These are phyloP conservation scores for Solenopsis fugax DNA, from an alignment of 1,140 invertebrate species.

Conservation along the genomic window DNA sequence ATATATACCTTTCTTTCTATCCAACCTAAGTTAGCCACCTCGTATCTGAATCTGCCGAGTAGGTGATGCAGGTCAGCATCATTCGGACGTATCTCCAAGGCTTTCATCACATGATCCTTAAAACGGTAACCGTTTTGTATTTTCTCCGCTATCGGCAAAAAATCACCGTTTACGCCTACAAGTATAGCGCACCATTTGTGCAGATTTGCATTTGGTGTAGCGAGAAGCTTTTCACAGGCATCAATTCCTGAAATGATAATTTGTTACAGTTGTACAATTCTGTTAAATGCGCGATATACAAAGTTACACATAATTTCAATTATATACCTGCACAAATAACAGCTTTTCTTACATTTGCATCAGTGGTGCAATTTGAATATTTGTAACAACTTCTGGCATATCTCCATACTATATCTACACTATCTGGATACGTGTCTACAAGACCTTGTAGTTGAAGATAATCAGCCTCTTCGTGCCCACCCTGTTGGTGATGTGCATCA, in stretches of 20 bases:
- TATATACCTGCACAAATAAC: constrained; percentile 88
- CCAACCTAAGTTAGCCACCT: constrained; percentile 90
- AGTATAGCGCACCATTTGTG: constrained; percentile 94
- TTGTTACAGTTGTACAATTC: background rate
- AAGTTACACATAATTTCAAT: background rate
- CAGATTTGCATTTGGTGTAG: constrained; percentile 87
- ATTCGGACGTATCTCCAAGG: constrained; percentile 89
- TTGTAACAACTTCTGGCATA: constrained; percentile 89
- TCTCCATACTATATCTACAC: constrained; percentile 90
- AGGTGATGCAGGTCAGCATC: constrained; percentile 91
- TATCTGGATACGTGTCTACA: constrained; percentile 81
- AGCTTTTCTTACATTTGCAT: constrained; percentile 87
- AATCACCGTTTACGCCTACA: constrained; percentile 89
- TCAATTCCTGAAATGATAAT: constrained; percentile 82
- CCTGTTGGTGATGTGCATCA: constrained; percentile 51
- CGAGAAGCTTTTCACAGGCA: constrained; percentile 88
- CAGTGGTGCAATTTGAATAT: constrained; percentile 85
- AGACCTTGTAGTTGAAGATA: constrained; percentile 82
- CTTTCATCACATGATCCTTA: constrained; percentile 91
- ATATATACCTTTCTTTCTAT: constrained; percentile 89
- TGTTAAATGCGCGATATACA: background rate
- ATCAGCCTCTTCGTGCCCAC: constrained; percentile 72
- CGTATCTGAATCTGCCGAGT: constrained; percentile 90
- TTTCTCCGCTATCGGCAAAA: constrained; percentile 89
- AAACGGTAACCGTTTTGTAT: constrained; percentile 90